Evolutionary conservation across 2,888 invertebrate genomes (phyloP), one percentile per base, ranked within the genome.

Genomic region (Caenorhabditis sinica): DNA sequence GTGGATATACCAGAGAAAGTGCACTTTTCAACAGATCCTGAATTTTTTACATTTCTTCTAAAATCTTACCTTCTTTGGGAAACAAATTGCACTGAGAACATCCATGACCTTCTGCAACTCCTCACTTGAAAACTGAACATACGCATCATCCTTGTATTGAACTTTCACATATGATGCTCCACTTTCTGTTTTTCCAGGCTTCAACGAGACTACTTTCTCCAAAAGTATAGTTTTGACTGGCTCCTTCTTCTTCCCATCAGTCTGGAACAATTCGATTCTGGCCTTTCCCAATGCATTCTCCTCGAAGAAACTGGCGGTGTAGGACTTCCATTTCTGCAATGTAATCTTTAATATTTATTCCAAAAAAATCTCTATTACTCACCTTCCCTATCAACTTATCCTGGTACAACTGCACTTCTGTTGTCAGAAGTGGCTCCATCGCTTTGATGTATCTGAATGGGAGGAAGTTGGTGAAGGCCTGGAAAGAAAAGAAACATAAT

Each of bases 241-340:
- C 6, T 85, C 85, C 15, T 71, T 72, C 53, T 73, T 68, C 20
- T 82, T 85, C 1, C 45, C 61, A 17, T 85, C 85, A 25, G 45
- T 45, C n/a, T 73, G 81, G 61, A 73, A 82, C 20, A 85, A 49
- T 56, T 85, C 85, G 20, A 85, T 85, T 51, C 85, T 56, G 0
- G 81, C 40, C 45, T 85, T 85, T 6, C 85, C 85, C n/a, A 85
- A 33, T 8, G 63, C 28, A 36, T 49, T 82, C 23, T 77, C 81
- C 13, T 81, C 76, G 43, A 77, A 85, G 23, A 85, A 81, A 20
- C 40, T 74, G 23, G 85, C 85, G 1, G 77, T 60, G 63, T 77
- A 77, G 20, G 61, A 58, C n/a, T 85, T 85, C 81, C 81, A 85
- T 74, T 85, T 85, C 85, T 85, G 72, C n/a, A 79, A 45, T 30